Percentiles rank a stretch among this genome's conserved stretches.
Evolutionary conservation across 2,888 invertebrate species (phyloP).

Genomic region (Podabrus alpinus): DNA sequence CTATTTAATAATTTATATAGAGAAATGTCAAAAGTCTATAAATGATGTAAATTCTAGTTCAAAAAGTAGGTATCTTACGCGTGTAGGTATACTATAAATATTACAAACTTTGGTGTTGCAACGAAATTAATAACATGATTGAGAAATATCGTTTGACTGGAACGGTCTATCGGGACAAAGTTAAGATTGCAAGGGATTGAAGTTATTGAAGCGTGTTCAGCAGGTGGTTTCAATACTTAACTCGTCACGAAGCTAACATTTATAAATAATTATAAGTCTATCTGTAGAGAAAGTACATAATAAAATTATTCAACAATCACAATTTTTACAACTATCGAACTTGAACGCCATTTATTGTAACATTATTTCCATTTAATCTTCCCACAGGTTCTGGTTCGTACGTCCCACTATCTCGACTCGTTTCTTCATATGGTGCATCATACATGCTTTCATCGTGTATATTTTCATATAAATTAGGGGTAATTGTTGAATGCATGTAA

Average conservation of each 20-base stretch:
- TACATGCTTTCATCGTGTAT: slow-evolving; percentile 73
- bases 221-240: background rate
- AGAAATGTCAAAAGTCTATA: background rate
- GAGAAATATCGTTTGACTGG: background rate
- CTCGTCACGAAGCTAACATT: background rate
- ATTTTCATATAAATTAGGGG: slow-evolving; percentile 64
- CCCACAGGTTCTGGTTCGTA: slow-evolving; percentile 70
- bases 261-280: background rate
- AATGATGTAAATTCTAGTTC: background rate
- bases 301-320: slow-evolving; percentile 12
- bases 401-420: slow-evolving; percentile 61
- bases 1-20: background rate
- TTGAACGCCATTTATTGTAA: slow-evolving; percentile 88
- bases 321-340: slow-evolving; percentile 64
- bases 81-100: background rate
- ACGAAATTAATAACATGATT: background rate
- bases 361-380: slow-evolving; percentile 61
- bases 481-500: slow-evolving; percentile 43
- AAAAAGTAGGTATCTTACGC: background rate
- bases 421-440: slow-evolving; percentile 76
- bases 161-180: background rate
- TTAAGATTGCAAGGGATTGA: background rate
- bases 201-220: background rate
- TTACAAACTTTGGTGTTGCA: background rate
- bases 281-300: background rate